Base-by-base conservation (phyloP, 2,888 invertebrate genomes). In the Acrobasis repandana region DNA sequence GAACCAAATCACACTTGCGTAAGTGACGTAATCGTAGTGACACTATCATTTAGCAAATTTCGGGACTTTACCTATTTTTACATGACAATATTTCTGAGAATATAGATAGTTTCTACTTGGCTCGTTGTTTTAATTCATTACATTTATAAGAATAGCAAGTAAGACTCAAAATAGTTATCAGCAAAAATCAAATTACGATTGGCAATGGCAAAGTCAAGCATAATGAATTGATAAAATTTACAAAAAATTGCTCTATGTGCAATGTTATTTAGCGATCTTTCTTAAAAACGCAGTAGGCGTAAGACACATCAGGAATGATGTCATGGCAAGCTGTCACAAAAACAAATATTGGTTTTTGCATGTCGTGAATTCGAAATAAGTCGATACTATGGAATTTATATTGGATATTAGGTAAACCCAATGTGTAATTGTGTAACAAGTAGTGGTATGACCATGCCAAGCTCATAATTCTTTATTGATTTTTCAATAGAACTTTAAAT, bases 21-120 rank as follows among this genome's bases (percentile, higher is more conserved):
- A 69, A 48, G 77, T 85, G 83, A 86, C 76, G 85, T 82, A 77
- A 84, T 66, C 63, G 63, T 79, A 70, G 66, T 71, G 80, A 70
- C 75, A 77, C 85, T 75, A 78, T 66, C 59, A 63, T 50, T 20
- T 20, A 6, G 36, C n/a, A 2, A 8, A 10, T n/a, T 1, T 34
- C 15, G 14, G 56, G 56, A 56, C 10, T 34, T 54, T 50, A 49
- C 16, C 49, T 11, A 49, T 18, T 48, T 14, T 43, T 14, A 11
- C n/a, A 14, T 43, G 6, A 14, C 43, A 28, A 43, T 43, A 14
- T 43, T 43, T 2, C n/a, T n/a, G 36, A 36, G 11, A 36, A 2
- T 43, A 1, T 6, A 43, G n/a, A 43, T 43, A 14, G n/a, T 11
- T n/a, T 43, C 2, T 43, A 43, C 36, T 43, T 43, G n/a, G n/a